phyloP scores from a whole-genome alignment of 2,113 vertebrate species.

The Caranx melampygus region DNA sequence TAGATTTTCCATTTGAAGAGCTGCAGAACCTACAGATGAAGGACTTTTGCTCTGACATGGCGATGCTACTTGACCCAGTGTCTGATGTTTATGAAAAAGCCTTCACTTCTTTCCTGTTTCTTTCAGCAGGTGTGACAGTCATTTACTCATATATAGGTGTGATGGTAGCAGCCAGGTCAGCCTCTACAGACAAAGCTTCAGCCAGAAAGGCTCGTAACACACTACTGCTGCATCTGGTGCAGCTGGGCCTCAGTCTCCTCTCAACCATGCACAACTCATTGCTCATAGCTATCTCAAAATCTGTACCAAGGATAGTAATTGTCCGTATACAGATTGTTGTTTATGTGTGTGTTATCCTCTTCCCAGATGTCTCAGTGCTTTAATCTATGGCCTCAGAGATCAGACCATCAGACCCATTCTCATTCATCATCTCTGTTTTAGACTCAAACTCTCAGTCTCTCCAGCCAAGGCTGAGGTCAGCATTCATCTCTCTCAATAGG shows the following conservation, averaged over 20 bases:
- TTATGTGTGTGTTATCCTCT: constrained; percentile 44
- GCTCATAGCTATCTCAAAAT: neutral
- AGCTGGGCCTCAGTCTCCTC: constrained; percentile 58
- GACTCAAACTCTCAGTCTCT: neutral
- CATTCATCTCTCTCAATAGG: too few relatives aligned
- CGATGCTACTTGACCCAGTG: constrained; percentile 3
- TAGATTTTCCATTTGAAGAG: neutral
- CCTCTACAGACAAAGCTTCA: constrained; percentile 66
- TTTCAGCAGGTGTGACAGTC: constrained; percentile 46
- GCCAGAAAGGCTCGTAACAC: constrained; percentile 66
- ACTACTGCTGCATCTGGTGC: constrained; percentile 67
- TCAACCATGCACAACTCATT: constrained; percentile 46
- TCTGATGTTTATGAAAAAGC: constrained; percentile 30
- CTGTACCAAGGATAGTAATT: neutral
- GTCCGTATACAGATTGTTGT: neutral
- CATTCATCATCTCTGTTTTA: constrained; percentile 28
- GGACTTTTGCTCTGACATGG: constrained; percentile 1
- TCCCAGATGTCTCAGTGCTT: constrained; percentile 57
- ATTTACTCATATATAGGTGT: constrained; percentile 68
- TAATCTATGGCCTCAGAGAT: constrained; percentile 68
- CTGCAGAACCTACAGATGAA: constrained; percentile 27
- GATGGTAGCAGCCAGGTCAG: constrained; percentile 64
- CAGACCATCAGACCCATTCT: constrained; percentile 51
- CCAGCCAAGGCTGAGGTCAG: neutral
- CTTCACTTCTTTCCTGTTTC: constrained; percentile 46